Percentiles rank a stretch among this genome's conserved stretches.
These are phyloP conservation scores for Phengaris arion DNA, from an alignment of 2,888 invertebrate species.

Conservation along the genomic window DNA sequence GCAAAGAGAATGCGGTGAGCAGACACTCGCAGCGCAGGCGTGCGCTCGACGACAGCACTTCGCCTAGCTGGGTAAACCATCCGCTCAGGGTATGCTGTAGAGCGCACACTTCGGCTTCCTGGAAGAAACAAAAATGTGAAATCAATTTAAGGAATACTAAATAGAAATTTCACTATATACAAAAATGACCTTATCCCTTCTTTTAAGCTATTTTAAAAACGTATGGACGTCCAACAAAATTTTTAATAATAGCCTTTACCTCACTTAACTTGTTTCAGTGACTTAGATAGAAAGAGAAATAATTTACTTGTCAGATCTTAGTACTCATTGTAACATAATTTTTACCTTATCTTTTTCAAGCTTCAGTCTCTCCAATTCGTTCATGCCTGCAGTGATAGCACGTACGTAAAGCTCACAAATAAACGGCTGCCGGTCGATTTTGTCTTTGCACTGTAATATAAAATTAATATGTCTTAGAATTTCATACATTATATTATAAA, in stretches of 20 bases:
- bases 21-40: slow-evolving; percentile 84
- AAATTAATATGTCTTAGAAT: not conserved
- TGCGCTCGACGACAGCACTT: slow-evolving; percentile 78
- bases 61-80: slow-evolving; percentile 83
- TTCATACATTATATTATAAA: no score
- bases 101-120: slow-evolving; percentile 78
- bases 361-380: slow-evolving; percentile 84
- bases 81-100: slow-evolving; percentile 74
- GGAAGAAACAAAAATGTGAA: slow-evolving; percentile 38
- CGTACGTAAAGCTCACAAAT: slow-evolving; percentile 86
- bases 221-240: no score
- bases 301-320: not conserved
- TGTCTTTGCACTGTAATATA: slow-evolving; percentile 71
- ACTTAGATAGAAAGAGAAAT: no score
- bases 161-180: no score
- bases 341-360: slow-evolving; percentile 74
- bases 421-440: slow-evolving; percentile 76
- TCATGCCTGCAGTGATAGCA: slow-evolving; percentile 87
- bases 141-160: not conserved
- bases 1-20: slow-evolving; percentile 86
- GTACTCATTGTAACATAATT: not conserved
- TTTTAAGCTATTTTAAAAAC: not conserved
- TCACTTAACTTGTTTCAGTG: no score
- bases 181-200: no score
- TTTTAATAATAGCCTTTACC: no score